Evolutionary conservation across 2,888 invertebrate species (phyloP).

Genomic region (Nemotelus pantherinus): DNA sequence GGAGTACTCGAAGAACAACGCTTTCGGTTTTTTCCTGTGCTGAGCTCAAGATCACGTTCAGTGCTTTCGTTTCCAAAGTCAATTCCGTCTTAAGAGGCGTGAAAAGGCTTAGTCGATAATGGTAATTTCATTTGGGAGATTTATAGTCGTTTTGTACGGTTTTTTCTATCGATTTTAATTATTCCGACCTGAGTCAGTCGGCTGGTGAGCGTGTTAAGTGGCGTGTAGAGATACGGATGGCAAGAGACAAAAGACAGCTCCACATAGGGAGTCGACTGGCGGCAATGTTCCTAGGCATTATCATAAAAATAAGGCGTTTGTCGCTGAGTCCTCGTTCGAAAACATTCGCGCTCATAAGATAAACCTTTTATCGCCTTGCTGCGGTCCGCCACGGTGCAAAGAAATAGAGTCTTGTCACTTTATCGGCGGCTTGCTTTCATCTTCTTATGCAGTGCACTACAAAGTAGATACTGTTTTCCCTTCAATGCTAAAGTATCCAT

Average conservation of each 20-base stretch:
- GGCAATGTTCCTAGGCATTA: neutral
- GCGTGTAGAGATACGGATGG: neutral
- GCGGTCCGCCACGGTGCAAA: neutral
- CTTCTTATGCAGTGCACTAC: neutral
- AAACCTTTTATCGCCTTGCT: neutral
- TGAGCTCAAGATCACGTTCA: constrained; percentile 31
- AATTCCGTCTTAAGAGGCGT: constrained; percentile 38
- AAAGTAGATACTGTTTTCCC: too few species aligned
- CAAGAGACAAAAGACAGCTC: constrained; percentile 5
- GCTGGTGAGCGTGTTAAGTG: constrained; percentile 6
- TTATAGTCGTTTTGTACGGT: constrained; percentile 38
- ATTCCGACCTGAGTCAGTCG: neutral
- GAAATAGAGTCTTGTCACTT: neutral
- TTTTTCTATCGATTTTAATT: constrained; percentile 38
- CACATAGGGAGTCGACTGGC: neutral
- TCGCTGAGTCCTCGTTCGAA: neutral
- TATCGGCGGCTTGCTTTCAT: constrained; percentile 19
- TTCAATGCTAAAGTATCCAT: too few species aligned
- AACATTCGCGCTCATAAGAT: constrained; percentile 8
- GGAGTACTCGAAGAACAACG: neutral
- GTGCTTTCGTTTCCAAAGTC: constrained; percentile 22
- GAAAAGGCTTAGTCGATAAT: constrained; percentile 43
- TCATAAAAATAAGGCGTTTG: neutral
- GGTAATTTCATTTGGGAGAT: constrained; percentile 41
- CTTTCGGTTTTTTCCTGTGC: too few species aligned